phyloP scores from a whole-genome alignment of 2,113 vertebrate genomes.

The Donacobius atricapilla region DNA sequence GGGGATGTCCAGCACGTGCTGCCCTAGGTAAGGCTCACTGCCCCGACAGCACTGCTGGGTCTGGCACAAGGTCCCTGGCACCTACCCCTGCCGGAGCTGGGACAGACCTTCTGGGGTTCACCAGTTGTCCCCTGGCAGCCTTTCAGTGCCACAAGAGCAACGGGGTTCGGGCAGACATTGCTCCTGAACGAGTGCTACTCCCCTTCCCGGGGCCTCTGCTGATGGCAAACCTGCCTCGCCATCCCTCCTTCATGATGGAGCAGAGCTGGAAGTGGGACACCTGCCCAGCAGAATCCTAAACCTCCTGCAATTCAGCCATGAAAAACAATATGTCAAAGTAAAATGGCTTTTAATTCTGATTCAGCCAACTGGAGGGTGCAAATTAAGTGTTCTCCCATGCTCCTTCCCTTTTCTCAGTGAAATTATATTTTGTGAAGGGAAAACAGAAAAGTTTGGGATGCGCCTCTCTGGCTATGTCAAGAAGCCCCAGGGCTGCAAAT shows the following conservation, averaged over 20 bases:
- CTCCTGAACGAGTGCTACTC: too few relatives aligned
- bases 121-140: neutral
- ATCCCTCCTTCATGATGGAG: neutral
- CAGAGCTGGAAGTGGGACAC: neutral
- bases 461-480: neutral
- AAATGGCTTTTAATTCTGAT: neutral
- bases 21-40: neutral
- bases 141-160: neutral
- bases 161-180: fast-evolving
- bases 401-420: neutral
- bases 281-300: neutral
- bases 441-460: neutral
- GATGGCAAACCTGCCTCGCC: neutral
- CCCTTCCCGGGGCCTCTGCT: fast-evolving
- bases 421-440: neutral
- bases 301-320: neutral
- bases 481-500: neutral
- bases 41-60: neutral
- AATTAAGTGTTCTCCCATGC: neutral
- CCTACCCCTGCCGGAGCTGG: neutral
- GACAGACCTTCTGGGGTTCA: neutral
- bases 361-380: neutral
- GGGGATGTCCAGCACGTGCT: neutral
- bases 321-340: neutral
- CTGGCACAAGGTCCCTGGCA: neutral